Evolutionary conservation across 2,888 invertebrate genomes (phyloP), one percentile per base, ranked within the genome.

Genomic region (Torymus tubicola): DNA sequence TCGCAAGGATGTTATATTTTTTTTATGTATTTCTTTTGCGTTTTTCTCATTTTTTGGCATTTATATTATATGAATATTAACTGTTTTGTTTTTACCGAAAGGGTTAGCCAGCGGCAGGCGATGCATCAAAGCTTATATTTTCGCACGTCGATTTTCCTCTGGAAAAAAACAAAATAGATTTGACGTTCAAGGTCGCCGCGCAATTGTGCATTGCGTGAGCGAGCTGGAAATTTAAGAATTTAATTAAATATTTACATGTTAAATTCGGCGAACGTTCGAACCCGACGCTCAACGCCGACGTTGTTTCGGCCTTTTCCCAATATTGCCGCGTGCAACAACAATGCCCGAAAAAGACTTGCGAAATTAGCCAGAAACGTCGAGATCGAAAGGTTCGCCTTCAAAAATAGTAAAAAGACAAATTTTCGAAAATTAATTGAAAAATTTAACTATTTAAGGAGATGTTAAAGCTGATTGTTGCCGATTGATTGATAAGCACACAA

Each of bases 161-260:
- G 81, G 72, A 81, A 83, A 83, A 78, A 78, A 83, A 79, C 65
- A 82, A 81, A 79, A 79, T 79, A 79, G 82, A 79, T 79, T 83
- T 83, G 82, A 83, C 82, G 82, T 83, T 83, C 82, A 81, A 81
- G 80, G 80, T 77, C 82, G 82, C 82, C 72, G 72, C 79, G 79
- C 81, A 83, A 81, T 68, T 16, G 74, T 42, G 70, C 61, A 77
- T 83, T 81, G 82, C 81, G 81, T 81, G 71, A 82, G 81, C 82
- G 79, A 81, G 82, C 82, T 83, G 82, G 61, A 83, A 83, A 82
- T 80, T 82, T 82, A 80, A 80, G 75, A 82, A 60, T 82, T 80
- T 65, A 79, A 83, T 82, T 80, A 80, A 80, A 80, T 70, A 53
- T 70, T 81, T 63, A 82, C 65, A 75, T 71, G 55, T 60, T 13